These are phyloP conservation scores for Platichthys stellatus DNA, from an alignment of 2,113 vertebrate species.

Conservation along the genomic window DNA sequence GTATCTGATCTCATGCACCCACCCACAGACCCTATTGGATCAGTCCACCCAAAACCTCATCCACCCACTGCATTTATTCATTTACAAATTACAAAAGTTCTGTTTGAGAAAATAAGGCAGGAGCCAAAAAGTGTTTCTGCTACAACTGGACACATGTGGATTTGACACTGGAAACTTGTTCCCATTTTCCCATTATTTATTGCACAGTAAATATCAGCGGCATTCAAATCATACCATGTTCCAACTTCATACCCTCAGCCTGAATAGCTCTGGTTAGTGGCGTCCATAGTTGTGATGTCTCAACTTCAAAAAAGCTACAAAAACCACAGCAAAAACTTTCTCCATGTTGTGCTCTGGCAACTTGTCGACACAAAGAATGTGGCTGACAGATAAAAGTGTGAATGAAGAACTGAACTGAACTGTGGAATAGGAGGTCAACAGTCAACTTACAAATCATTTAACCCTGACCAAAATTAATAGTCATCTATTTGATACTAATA, in stretches of 20 bases:
- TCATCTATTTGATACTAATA: neutral
- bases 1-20: neutral
- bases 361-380: neutral
- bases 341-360: neutral
- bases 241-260: neutral
- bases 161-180: too few relatives aligned
- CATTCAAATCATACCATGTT: conserved; percentile 13
- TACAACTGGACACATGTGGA: neutral
- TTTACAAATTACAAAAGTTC: neutral
- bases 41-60: neutral
- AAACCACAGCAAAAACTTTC: conserved; percentile 16
- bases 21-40: neutral
- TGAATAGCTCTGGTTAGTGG: conserved; percentile 20
- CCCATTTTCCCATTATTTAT: too few relatives aligned
- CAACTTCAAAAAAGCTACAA: neutral
- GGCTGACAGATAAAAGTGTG: neutral
- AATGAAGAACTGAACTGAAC: neutral
- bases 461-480: neutral
- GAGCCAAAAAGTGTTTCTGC: neutral
- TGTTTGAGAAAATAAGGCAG: neutral
- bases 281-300: conserved; percentile 6
- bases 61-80: neutral
- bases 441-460: neutral
- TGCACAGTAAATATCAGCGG: neutral
- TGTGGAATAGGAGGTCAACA: neutral